phyloP scores from a whole-genome alignment of 2,113 vertebrate genomes.

The Platichthys flesus region DNA sequence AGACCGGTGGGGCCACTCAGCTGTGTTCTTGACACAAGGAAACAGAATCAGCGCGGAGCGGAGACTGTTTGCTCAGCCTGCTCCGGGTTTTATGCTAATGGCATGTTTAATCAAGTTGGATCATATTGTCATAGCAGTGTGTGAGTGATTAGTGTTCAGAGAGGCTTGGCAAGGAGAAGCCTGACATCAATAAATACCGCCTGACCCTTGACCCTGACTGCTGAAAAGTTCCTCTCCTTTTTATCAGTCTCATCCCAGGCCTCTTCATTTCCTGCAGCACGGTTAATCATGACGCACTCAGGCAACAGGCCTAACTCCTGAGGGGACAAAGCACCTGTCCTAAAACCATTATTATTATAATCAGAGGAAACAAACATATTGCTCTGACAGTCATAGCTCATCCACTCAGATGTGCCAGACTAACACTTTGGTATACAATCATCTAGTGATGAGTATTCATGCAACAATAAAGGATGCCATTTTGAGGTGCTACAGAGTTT shows the following conservation, averaged over 20 bases:
- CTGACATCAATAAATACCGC: conserved; percentile 64
- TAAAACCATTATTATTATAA: conserved; percentile 4
- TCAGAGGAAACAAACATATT: neutral
- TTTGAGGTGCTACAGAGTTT: no score
- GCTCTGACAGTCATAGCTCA: neutral
- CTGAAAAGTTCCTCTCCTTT: conserved; percentile 43
- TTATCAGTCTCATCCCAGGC: conserved; percentile 33
- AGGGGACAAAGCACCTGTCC: conserved; percentile 2
- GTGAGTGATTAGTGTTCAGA: conserved; percentile 64
- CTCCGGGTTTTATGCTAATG: conserved; percentile 60
- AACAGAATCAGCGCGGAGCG: conserved; percentile 8
- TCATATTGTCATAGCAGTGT: conserved; percentile 46
- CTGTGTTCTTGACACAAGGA: conserved; percentile 14
- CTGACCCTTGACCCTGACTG: conserved; percentile 65
- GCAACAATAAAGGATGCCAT: no score
- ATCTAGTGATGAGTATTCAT: neutral
- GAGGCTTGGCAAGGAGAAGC: conserved; percentile 25
- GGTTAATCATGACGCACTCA: conserved; percentile 29
- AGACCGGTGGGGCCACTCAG: conserved; percentile 26
- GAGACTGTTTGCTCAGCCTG: conserved; percentile 13
- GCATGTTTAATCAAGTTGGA: conserved; percentile 69
- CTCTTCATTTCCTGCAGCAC: conserved; percentile 47
- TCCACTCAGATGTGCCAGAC: neutral
- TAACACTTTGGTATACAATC: neutral
- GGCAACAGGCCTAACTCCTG: conserved; percentile 1